A percentile compares a stretch with the other conserved stretches of the same genome.
Evolutionary conservation across 2,888 invertebrate genomes (phyloP).

Genomic region (Hyalella azteca): DNA sequence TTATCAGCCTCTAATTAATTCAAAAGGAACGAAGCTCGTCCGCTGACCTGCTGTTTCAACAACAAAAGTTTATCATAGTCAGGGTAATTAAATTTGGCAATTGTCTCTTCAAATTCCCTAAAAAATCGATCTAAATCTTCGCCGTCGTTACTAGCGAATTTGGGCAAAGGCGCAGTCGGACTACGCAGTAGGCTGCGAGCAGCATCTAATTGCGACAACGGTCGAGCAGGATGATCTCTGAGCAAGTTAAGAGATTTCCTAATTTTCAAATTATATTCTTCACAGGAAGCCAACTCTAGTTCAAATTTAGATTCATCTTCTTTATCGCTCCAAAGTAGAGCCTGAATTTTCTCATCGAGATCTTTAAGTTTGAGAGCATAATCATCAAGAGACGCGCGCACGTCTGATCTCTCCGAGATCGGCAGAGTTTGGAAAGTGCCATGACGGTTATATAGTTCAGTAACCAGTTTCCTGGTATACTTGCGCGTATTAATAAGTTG

Average conservation of each 20-base stretch:
- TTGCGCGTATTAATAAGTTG: not conserved
- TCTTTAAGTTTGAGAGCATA: not conserved
- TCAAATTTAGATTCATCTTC: not conserved
- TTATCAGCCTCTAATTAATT: slow-evolving; percentile 18
- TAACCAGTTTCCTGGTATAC: not conserved
- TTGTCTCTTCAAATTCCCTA: slow-evolving; percentile 2
- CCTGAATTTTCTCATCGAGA: not conserved
- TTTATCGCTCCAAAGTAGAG: not conserved
- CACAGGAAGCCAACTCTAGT: not conserved
- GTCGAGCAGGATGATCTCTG: not conserved
- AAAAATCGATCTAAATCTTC: slow-evolving; percentile 20
- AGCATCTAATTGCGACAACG: not conserved
- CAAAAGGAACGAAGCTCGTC: not conserved
- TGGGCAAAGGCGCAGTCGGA: slow-evolving; percentile 4
- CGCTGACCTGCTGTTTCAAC: slow-evolving; percentile 22
- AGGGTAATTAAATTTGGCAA: not conserved
- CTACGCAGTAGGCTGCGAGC: not conserved
- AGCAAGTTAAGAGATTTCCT: not conserved
- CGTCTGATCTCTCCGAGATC: not conserved
- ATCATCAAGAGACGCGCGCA: not conserved
- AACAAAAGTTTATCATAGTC: slow-evolving; percentile 37
- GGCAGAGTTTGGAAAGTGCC: not conserved
- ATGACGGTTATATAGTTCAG: not conserved
- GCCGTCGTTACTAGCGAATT: not conserved
- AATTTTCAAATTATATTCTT: not conserved